Evolutionary conservation across 2,888 invertebrate genomes (phyloP).

Genomic region (Idaea dimidiata): DNA sequence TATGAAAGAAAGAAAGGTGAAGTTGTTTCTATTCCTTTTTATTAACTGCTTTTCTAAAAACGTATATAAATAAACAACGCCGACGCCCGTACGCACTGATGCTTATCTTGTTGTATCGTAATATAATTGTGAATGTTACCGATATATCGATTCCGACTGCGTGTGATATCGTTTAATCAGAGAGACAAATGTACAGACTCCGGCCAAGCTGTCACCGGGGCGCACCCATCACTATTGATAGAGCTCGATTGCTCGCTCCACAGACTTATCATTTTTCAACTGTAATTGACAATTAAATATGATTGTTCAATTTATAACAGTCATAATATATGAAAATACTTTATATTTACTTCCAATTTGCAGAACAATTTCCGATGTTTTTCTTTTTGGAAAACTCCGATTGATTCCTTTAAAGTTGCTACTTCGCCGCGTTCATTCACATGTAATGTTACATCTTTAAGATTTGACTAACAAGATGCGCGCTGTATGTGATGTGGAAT

Average conservation of each 20-base stretch:
- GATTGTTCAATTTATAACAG: not conserved
- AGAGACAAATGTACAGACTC: constrained; percentile 53
- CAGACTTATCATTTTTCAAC: constrained; percentile 43
- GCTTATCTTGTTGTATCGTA: not conserved
- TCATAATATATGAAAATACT: not conserved
- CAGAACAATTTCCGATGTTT: not conserved
- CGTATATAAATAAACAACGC: not conserved
- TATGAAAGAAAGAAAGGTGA: constrained; percentile 35
- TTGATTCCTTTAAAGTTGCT: too few species aligned
- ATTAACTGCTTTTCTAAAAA: constrained; percentile 18
- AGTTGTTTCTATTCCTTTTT: constrained; percentile 33
- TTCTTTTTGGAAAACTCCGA: not conserved
- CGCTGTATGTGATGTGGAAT: too few species aligned
- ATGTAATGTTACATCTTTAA: too few species aligned
- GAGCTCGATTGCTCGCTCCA: constrained; percentile 43
- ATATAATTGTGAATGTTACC: not conserved
- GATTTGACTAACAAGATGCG: too few species aligned
- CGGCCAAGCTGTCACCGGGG: constrained; percentile 39
- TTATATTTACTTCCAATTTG: not conserved
- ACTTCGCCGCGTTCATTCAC: too few species aligned
- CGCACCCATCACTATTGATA: constrained; percentile 47
- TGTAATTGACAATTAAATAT: constrained; percentile 35
- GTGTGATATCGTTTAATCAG: constrained; percentile 58
- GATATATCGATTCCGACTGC: constrained; percentile 21
- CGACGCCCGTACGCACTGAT: not conserved